Evolutionary conservation across 2,797 vertebrate genomes (phyloP).

Genomic region (Glyptemys insculpta): DNA sequence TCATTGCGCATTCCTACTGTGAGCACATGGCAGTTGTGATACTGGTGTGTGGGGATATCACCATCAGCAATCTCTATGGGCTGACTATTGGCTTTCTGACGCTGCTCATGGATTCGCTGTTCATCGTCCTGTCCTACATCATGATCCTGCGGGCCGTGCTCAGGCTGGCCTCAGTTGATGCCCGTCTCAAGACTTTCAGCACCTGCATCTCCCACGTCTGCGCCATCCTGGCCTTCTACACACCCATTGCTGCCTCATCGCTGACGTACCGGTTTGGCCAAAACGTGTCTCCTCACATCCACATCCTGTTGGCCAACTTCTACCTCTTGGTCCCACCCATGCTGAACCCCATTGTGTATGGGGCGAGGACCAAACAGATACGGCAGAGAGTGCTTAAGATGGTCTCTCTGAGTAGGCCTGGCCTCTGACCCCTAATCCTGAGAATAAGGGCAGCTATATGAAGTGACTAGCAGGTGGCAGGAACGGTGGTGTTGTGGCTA

Average conservation of each 20-base stretch:
- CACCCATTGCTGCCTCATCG: neutral
- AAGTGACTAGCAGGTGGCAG: too few species aligned
- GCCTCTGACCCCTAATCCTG: too few species aligned
- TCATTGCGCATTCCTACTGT: neutral
- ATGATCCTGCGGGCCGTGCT: slow-evolving; percentile 59
- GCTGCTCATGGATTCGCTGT: slow-evolving; percentile 27
- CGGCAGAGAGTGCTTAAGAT: neutral
- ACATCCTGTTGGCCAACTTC: slow-evolving; percentile 35
- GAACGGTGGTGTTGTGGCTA: too few species aligned
- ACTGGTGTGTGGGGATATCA: slow-evolving; percentile 59
- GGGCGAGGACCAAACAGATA: slow-evolving; percentile 1
- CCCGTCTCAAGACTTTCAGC: slow-evolving; percentile 59
- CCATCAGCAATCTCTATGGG: slow-evolving; percentile 65
- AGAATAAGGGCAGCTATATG: too few species aligned
- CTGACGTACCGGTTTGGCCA: accelerated
- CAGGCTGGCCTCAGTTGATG: slow-evolving; percentile 29
- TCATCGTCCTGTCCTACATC: slow-evolving; percentile 66
- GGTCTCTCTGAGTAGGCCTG: too few species aligned
- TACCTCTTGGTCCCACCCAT: slow-evolving; percentile 21
- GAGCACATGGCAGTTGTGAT: slow-evolving; percentile 36
- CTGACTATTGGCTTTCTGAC: slow-evolving; percentile 12
- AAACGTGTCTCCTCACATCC: accelerated
- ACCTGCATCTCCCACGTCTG: slow-evolving; percentile 72
- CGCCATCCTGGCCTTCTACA: slow-evolving; percentile 58
- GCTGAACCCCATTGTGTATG: slow-evolving; percentile 46